phyloP scores from a whole-genome alignment of 2,113 vertebrate species.

The Ochotona curzoniae region DNA sequence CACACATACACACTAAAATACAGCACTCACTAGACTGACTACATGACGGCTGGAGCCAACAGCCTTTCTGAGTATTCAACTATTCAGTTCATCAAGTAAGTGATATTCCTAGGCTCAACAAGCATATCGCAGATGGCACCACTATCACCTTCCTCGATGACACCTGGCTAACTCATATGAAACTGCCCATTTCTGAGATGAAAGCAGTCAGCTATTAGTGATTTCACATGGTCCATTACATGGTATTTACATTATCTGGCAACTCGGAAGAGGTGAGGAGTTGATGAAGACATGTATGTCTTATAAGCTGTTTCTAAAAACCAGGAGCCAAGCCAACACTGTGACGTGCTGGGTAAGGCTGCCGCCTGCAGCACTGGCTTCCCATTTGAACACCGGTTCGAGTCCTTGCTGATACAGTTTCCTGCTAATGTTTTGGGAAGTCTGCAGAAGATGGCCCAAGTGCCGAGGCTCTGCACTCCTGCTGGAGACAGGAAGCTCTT shows the following conservation, averaged over 20 bases:
- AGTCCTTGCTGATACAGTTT: too few species aligned
- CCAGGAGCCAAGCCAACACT: too few species aligned
- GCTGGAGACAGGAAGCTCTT: too few species aligned
- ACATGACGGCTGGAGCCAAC: slow-evolving; percentile 22
- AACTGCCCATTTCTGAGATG: slow-evolving; percentile 10
- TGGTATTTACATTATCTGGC: not conserved
- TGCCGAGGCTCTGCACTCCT: too few species aligned
- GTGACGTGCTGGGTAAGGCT: too few species aligned
- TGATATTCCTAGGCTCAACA: not conserved
- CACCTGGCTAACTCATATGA: not conserved
- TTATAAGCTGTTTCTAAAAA: slow-evolving; percentile 5
- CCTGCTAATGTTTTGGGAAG: too few species aligned
- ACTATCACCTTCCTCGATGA: not conserved
- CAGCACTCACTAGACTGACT: slow-evolving; percentile 5
- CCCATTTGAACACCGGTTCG: too few species aligned
- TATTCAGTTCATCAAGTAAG: slow-evolving; percentile 30
- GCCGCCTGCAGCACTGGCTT: too few species aligned
- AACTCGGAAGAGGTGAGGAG: not conserved
- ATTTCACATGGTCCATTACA: not conserved
- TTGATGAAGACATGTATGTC: not conserved
- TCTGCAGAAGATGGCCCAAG: too few species aligned
- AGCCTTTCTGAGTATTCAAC: slow-evolving; percentile 16
- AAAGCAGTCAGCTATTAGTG: not conserved
- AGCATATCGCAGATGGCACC: not conserved
- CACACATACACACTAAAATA: not conserved